These are phyloP conservation scores for Acrobasis repandana DNA, from an alignment of 2,888 invertebrate species.

Conservation along the genomic window DNA sequence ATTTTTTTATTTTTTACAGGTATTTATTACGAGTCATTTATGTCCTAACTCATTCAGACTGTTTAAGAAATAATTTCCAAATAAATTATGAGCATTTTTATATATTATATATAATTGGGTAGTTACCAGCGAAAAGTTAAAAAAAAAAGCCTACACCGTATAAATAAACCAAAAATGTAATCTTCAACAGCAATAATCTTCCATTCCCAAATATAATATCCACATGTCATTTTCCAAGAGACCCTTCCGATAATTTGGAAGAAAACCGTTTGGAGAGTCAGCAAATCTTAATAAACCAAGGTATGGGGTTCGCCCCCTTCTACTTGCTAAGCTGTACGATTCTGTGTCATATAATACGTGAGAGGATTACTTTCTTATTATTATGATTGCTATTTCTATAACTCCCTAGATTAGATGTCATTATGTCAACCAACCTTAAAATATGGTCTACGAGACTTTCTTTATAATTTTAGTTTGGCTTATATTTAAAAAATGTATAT, in stretches of 20 bases:
- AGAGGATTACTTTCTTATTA: conserved; percentile 15
- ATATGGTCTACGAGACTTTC: too few species aligned
- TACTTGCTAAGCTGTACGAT: conserved; percentile 16
- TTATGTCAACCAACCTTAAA: background rate
- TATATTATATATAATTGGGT: too few species aligned
- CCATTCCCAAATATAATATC: conserved; percentile 3
- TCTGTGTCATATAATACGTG: conserved; percentile 23
- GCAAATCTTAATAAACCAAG: conserved; percentile 49
- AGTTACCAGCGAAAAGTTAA: too few species aligned
- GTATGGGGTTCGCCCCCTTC: conserved; percentile 15
- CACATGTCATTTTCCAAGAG: conserved; percentile 15
- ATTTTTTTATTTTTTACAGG: too few species aligned
- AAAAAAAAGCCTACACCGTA: too few species aligned
- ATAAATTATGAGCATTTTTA: too few species aligned
- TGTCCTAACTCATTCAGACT: too few species aligned
- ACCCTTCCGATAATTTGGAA: conserved; percentile 13
- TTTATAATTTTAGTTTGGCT: too few species aligned
- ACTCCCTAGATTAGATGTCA: conserved; percentile 2
- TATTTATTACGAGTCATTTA: too few species aligned
- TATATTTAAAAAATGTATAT: too few species aligned
- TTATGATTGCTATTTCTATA: conserved; percentile 8
- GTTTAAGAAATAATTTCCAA: too few species aligned
- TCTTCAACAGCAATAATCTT: background rate
- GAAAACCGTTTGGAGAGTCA: conserved; percentile 22
- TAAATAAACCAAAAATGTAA: background rate